Evolutionary conservation across 2,888 invertebrate species (phyloP).

Genomic region (Cecidostiba fungosa): DNA sequence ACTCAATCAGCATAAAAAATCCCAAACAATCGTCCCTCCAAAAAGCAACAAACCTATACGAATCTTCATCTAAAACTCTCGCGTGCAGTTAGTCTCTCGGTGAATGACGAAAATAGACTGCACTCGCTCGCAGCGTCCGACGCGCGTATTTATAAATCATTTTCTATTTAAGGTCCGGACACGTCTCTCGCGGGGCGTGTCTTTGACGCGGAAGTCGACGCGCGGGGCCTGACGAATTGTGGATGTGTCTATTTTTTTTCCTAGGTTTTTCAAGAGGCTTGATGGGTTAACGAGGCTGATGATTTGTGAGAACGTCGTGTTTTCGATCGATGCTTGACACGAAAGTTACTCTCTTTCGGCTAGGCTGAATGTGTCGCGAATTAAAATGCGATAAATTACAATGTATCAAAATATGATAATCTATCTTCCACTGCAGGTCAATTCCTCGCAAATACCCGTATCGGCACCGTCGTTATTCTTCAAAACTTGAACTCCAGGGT

Average conservation of each 20-base stretch:
- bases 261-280: background rate
- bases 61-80: background rate
- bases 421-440: no score
- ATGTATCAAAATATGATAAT: no score
- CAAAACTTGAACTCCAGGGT: no score
- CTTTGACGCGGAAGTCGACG: conserved; percentile 43
- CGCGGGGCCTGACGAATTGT: background rate
- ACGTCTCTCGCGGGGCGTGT: conserved; percentile 59
- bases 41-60: background rate
- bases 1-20: background rate
- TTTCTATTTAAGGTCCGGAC: conserved; percentile 68
- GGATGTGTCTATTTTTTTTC: background rate
- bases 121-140: background rate
- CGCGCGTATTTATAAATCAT: conserved; percentile 70
- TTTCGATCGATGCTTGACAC: no score
- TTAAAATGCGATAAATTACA: no score
- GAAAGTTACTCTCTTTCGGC: no score
- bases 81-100: conserved; percentile 6
- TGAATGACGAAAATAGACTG: background rate
- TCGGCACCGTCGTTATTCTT: no score
- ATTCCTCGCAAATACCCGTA: no score
- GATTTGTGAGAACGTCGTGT: background rate
- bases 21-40: background rate
- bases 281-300: background rate
- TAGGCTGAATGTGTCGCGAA: no score